Evolutionary conservation across 1,140 invertebrate species (phyloP), one percentile per base, ranked within the genome.

Genomic region (Ruditapes philippinarum): DNA sequence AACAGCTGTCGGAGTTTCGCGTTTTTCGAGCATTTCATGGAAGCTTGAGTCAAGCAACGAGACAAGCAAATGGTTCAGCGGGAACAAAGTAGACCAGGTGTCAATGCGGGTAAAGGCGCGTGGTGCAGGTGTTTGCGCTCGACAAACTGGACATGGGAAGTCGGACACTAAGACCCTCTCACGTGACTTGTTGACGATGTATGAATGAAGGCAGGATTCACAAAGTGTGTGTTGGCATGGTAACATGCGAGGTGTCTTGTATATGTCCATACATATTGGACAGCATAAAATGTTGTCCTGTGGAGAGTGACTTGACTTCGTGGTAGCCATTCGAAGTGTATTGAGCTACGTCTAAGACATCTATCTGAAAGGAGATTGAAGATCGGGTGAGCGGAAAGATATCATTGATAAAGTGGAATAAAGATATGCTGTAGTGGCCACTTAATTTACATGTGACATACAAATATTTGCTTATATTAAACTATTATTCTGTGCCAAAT

Each of bases 251-350:
- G 85, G 85, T 68, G 73, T 60, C 54, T 87, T 87, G 74, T 87
- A 87, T 33, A 87, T 79, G 57, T 87, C 85, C 85, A 87, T 87
- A 40, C 85, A 87, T 45, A 87, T 79, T n/a, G 85, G 74, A 79
- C 85, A 87, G 36, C 85, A 79, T 45, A 87, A 28, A 12, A 87
- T 49, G 74, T 87, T 87, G 57, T 87, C 85, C 36, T 87, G 85
- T 40, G 85, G 85, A 2, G 49, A 87, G 14, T 62, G 42, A 11
- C 38, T 65, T 2, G 45, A 65, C 60, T 83, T 83, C 22, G 81
- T 62, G 14, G 81, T 68, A 31, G 81, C 81, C 81, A 83, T 83
- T 11, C 25, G 73, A 19, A 28, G n/a, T n/a, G n/a, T n/a, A n/a
- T n/a, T n/a, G n/a, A n/a, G n/a, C n/a, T n/a, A n/a, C n/a, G n/a